Conservation (phyloP, 1,140 invertebrate species). For the Lasaia peninsularis region DNA sequence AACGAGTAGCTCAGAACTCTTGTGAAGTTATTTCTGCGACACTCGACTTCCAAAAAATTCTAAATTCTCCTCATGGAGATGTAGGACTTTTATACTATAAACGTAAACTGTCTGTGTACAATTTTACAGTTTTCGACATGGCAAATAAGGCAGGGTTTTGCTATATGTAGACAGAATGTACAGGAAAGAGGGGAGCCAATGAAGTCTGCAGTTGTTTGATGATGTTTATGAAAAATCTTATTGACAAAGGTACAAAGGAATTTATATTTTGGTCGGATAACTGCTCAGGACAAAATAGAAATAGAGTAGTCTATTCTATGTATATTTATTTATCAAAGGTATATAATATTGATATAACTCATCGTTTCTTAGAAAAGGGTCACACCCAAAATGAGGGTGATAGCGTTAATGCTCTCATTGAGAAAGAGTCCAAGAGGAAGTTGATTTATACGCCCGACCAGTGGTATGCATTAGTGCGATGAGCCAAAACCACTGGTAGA, state of each 20-base stretch:
- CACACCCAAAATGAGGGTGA: slow-evolving; percentile 56
- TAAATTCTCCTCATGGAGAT: slow-evolving; percentile 20
- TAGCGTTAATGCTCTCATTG: slow-evolving; percentile 48
- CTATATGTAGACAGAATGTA: slow-evolving; percentile 36
- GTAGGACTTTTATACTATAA: slow-evolving; percentile 26
- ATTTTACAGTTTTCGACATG: slow-evolving; percentile 39
- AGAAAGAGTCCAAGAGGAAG: slow-evolving; percentile 33
- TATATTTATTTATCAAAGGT: slow-evolving; percentile 32
- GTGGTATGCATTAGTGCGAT: slow-evolving; percentile 39
- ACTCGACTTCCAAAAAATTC: slow-evolving; percentile 26
- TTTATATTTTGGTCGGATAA: slow-evolving; percentile 45
- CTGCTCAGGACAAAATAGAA: slow-evolving; percentile 51
- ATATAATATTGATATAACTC: slow-evolving; percentile 35
- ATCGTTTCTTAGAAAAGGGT: slow-evolving; percentile 45
- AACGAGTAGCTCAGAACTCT: no score
- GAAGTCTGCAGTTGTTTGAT: slow-evolving; percentile 37
- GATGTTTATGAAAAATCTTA: slow-evolving; percentile 24
- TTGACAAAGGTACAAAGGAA: slow-evolving; percentile 11
- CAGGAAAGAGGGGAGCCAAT: slow-evolving; percentile 31
- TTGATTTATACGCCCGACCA: slow-evolving; percentile 29
- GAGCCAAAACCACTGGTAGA: slow-evolving; percentile 32
- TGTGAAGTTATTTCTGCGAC: slow-evolving; percentile 1
- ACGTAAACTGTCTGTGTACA: slow-evolving; percentile 27
- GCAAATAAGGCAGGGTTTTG: slow-evolving; percentile 27
- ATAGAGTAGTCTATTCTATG: slow-evolving; percentile 41